These are phyloP conservation scores for Tubulanus polymorphus DNA, from an alignment of 2,888 invertebrate genomes.

Conservation along the genomic window DNA sequence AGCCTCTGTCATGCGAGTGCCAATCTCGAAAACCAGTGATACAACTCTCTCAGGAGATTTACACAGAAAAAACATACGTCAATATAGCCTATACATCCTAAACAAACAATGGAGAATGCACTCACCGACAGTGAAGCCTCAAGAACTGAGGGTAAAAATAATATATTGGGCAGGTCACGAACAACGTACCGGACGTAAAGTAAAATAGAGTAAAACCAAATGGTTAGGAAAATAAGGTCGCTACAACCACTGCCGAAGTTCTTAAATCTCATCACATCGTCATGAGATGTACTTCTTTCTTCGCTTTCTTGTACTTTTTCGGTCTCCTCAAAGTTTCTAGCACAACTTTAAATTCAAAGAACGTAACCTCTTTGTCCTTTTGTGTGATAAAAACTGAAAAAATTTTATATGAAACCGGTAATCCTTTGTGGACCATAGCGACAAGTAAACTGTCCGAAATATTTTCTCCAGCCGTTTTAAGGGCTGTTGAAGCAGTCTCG, in stretches of 20 bases:
- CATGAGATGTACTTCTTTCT: background rate
- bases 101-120: too few relatives aligned
- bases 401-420: conserved; percentile 12
- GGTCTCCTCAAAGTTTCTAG: conserved; percentile 9
- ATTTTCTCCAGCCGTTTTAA: conserved; percentile 11
- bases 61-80: too few relatives aligned
- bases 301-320: background rate
- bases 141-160: too few relatives aligned
- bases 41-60: too few relatives aligned
- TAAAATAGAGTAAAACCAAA: too few relatives aligned
- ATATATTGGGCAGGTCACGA: too few relatives aligned
- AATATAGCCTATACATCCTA: too few relatives aligned
- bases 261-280: background rate
- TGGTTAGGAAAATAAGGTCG: too few relatives aligned
- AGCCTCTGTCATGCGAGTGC: too few relatives aligned
- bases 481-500: conserved; percentile 9
- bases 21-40: too few relatives aligned
- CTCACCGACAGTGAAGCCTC: too few relatives aligned
- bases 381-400: conserved; percentile 11
- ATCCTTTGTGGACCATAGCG: conserved; percentile 15
- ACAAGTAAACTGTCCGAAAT: conserved; percentile 14
- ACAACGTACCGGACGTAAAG: too few relatives aligned
- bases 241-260: background rate
- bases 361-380: conserved; percentile 5
- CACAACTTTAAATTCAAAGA: conserved; percentile 14